Conservation (phyloP, 2,888 invertebrate genomes). For the Neoaliturus tenellus region DNA sequence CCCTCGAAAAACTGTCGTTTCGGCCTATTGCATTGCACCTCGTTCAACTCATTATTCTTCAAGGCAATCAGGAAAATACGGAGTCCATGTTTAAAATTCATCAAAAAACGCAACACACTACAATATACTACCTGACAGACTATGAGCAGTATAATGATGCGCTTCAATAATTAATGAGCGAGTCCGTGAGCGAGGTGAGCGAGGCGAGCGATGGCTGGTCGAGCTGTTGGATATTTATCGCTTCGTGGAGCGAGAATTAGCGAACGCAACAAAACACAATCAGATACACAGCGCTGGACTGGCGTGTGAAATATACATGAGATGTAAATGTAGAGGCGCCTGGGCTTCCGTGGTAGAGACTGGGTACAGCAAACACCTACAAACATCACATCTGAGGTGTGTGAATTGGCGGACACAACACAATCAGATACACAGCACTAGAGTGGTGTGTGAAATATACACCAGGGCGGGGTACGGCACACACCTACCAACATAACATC, state of each 20-base stretch:
- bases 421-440: no score
- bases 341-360: background rate
- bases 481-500: no score
- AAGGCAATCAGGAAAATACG: background rate
- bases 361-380: no score
- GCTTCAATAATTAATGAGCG: background rate
- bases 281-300: constrained; percentile 14
- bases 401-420: no score
- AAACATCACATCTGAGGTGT: no score
- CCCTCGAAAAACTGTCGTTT: no score
- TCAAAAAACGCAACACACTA: background rate
- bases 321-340: constrained; percentile 34
- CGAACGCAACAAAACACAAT: constrained; percentile 29
- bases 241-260: constrained; percentile 17
- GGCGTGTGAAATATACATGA: constrained; percentile 44
- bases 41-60: background rate
- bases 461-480: no score
- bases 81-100: background rate
- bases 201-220: background rate
- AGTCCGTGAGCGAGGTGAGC: background rate
- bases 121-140: no score
- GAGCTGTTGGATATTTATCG: background rate
- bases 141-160: background rate
- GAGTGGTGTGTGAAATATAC: no score
- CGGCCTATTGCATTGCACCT: no score